These are phyloP conservation scores for Tigriopus japonicus DNA, from an alignment of 1,140 invertebrate genomes.

Conservation along the genomic window DNA sequence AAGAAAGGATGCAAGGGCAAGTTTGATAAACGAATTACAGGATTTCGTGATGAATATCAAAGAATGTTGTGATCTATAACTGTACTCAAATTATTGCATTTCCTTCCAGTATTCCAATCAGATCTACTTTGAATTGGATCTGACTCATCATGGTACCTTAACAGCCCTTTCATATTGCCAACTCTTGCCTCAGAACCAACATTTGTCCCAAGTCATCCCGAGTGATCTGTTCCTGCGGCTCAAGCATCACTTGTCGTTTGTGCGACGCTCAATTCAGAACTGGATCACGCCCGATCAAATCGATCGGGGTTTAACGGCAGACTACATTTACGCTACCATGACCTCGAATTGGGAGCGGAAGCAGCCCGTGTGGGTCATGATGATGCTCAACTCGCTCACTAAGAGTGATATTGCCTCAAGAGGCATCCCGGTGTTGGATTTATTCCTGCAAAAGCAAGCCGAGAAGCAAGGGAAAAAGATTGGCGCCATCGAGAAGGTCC, in stretches of 20 bases:
- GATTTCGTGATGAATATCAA: too few relatives aligned
- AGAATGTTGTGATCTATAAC: too few relatives aligned
- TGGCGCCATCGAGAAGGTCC: slow-evolving; percentile 34
- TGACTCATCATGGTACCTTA: slow-evolving; percentile 31
- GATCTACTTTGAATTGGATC: slow-evolving; percentile 36
- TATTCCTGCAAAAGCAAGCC: slow-evolving; percentile 35
- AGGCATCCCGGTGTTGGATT: slow-evolving; percentile 34
- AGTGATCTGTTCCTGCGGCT: slow-evolving; percentile 29
- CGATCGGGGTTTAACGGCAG: slow-evolving; percentile 30
- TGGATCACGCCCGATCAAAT: slow-evolving; percentile 33
- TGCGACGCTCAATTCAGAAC: slow-evolving; percentile 28
- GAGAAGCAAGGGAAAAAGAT: slow-evolving; percentile 29
- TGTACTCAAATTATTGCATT: too few relatives aligned
- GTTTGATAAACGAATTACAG: too few relatives aligned
- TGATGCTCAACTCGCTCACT: slow-evolving; percentile 36
- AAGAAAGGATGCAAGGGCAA: too few relatives aligned
- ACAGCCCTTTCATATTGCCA: slow-evolving; percentile 32
- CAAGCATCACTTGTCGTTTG: slow-evolving; percentile 32
- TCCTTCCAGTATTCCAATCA: slow-evolving; percentile 24
- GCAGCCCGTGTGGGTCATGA: slow-evolving; percentile 36
- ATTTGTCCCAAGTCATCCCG: slow-evolving; percentile 19
- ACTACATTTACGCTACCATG: slow-evolving; percentile 34
- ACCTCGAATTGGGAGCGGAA: slow-evolving; percentile 35
- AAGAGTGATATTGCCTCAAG: slow-evolving; percentile 32
- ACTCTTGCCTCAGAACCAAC: slow-evolving; percentile 27